Base-by-base conservation (phyloP, 2,113 vertebrate species). In the Pseudopodoces humilis region DNA sequence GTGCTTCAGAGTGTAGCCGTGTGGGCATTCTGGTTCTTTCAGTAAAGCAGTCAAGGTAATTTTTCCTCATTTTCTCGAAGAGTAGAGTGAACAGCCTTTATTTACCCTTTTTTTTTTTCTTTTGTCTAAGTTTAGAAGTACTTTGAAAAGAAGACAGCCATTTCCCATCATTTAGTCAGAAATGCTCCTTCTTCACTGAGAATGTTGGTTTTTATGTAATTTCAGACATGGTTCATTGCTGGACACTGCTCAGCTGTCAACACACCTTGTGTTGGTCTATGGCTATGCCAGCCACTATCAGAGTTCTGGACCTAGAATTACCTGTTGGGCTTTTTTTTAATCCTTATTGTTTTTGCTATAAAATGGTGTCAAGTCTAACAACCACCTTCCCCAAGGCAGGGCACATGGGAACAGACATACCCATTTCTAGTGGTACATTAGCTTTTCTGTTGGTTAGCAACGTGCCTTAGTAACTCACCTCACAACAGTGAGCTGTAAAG, bases 231-330 rank as follows among this genome's bases (percentile, higher is more conserved):
- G 30, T 60, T 82, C 4, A 4, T 31, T 62, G 39, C 39, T 11
- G 12, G 25, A 1, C 15, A 24, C 33, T 55, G 19, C 43, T 62
- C 19, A 68, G 33, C 49, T 81, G 28, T 60, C 37, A 19, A 4
- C 39, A 64, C 28, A 53, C 20, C n/a, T 72, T 0, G 0, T n/a
- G 7, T n/a, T 78, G 56, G 13, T 28, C 12, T 11, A 0, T 41
- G 21, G 31, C 65, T 49, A 35, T 0, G 1, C 7, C 35, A 52
- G 39, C 20, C 6, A 0, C 43, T 71, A 12, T 25, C 5, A 9
- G 46, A 71, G n/a, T 50, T 85, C 6, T 27, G 69, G 49, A 35
- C 31, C 18, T 79, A 76, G 41, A 86, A 46, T 27, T 68, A 13
- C 30, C 44, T 47, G 2, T 41, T 62, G 30, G 13, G 4, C 2